Conservation (phyloP, 2,888 invertebrate genomes). For the Sarcophaga caerulescens region DNA sequence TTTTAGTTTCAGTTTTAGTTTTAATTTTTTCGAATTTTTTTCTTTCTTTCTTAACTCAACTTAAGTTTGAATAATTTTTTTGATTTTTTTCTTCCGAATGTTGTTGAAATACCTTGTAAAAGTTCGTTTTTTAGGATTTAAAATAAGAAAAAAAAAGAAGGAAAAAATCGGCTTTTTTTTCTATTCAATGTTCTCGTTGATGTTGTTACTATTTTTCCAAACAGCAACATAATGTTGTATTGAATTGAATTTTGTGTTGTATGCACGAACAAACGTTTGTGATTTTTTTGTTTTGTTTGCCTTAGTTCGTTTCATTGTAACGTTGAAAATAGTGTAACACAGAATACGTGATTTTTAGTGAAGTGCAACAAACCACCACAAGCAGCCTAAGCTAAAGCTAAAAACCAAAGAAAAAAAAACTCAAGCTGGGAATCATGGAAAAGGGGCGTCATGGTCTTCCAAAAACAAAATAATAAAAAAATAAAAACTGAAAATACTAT, state of each 20-base stretch:
- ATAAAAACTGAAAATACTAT: slow-evolving; percentile 7
- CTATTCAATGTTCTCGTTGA: slow-evolving; percentile 60
- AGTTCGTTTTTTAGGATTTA: not conserved
- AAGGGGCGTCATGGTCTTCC: slow-evolving; percentile 65
- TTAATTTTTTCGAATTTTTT: slow-evolving; percentile 30
- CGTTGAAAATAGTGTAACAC: slow-evolving; percentile 80
- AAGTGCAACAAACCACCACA: slow-evolving; percentile 65
- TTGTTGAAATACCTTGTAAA: slow-evolving; percentile 20
- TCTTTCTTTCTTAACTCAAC: slow-evolving; percentile 28
- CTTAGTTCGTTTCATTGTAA: slow-evolving; percentile 56
- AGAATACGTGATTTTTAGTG: slow-evolving; percentile 79
- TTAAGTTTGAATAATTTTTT: not conserved
- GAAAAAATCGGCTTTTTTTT: slow-evolving; percentile 42
- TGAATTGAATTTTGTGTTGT: slow-evolving; percentile 54
- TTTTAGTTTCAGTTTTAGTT: slow-evolving; percentile 42
- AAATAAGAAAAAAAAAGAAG: slow-evolving; percentile 36
- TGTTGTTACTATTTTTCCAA: slow-evolving; percentile 64
- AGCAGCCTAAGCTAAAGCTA: not conserved
- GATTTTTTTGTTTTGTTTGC: slow-evolving; percentile 40
- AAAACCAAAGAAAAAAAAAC: slow-evolving; percentile 43
- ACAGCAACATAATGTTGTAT: slow-evolving; percentile 9
- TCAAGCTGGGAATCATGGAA: slow-evolving; percentile 66
- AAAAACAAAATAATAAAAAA: slow-evolving; percentile 1
- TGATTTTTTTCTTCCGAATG: not conserved
- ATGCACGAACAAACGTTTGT: slow-evolving; percentile 71